Conservation (phyloP, 2,888 invertebrate genomes). For the Platynereis dumerilii region DNA sequence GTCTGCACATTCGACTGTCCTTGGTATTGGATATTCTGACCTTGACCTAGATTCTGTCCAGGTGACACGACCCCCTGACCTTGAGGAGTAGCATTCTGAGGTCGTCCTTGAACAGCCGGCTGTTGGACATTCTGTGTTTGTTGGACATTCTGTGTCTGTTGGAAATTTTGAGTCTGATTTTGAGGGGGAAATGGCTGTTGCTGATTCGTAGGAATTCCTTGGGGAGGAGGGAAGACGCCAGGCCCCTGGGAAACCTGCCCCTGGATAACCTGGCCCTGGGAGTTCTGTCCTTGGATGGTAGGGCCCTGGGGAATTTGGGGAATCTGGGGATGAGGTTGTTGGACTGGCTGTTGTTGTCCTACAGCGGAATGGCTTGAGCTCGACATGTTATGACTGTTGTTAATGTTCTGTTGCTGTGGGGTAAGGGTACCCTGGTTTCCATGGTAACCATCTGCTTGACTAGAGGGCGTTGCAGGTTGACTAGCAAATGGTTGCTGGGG, state of each 20-base stretch:
- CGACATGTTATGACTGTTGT: neutral
- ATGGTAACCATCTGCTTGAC: too few relatives aligned
- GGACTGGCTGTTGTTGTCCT: neutral
- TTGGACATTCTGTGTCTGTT: neutral
- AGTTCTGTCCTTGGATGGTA: too few relatives aligned
- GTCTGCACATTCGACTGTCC: too few relatives aligned
- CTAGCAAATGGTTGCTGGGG: neutral
- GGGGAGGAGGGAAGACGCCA: too few relatives aligned
- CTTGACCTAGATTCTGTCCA: neutral
- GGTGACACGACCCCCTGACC: neutral
- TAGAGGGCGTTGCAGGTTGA: neutral
- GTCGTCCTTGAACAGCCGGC: constrained; percentile 1
- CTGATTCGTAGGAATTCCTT: neutral
- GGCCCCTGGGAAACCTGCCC: too few relatives aligned
- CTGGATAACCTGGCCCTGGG: too few relatives aligned
- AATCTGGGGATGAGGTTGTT: constrained; percentile 1
- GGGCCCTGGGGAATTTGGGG: too few relatives aligned
- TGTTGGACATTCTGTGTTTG: constrained; percentile 8
- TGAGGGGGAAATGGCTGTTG: constrained; percentile 7
- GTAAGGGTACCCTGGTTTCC: too few relatives aligned
- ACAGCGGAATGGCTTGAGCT: constrained; percentile 1
- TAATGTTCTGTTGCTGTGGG: constrained; percentile 5
- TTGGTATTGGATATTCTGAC: too few relatives aligned
- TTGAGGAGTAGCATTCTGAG: neutral
- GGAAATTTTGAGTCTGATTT: constrained; percentile 3